Evolutionary conservation across 1,140 invertebrate species (phyloP), one percentile per base, ranked within the genome.

Genomic region (Meteorus sp.): DNA sequence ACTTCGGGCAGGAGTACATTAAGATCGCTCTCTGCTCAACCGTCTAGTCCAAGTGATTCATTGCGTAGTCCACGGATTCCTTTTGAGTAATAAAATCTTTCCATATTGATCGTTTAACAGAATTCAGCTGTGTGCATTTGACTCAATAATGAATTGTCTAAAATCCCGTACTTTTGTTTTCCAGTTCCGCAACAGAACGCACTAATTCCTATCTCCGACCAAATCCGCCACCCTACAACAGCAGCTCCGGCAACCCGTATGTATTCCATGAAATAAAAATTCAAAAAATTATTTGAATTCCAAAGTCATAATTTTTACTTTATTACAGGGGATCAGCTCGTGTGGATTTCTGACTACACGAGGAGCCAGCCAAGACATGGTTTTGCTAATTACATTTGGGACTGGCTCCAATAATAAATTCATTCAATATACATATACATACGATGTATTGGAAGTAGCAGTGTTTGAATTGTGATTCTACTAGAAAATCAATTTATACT

Each of bases 281-380:
- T n/a, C n/a, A n/a, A n/a, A n/a, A n/a, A n/a, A n/a, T n/a, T n/a
- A n/a, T n/a, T n/a, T n/a, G n/a, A n/a, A n/a, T n/a, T n/a, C n/a
- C n/a, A n/a, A n/a, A n/a, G n/a, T n/a, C n/a, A n/a, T n/a, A n/a
- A n/a, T n/a, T n/a, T n/a, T n/a, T n/a, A n/a, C n/a, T n/a, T 55
- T 9, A 56, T 68, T 67, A 23, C 51, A 78, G 77, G 7, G 29
- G 63, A 13, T 65, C 67, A 15, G 41, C 73, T 22, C 64, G 76
- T 33, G 65, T 73, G 0, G 74, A 80, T 72, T 76, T 79, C 65
- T 80, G 78, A 80, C 77, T 77, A 74, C 66, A 74, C 71, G 76
- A 79, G 72, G 74, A 79, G 71, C 76, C 78, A 64, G 71, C 69
- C 35, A 75, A 76, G 60, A 79, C 76, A 41, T 80, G 78, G 78